Evolutionary conservation across 2,888 invertebrate genomes (phyloP), one percentile per base, ranked within the genome.

Genomic region (Aphrophora alni): DNA sequence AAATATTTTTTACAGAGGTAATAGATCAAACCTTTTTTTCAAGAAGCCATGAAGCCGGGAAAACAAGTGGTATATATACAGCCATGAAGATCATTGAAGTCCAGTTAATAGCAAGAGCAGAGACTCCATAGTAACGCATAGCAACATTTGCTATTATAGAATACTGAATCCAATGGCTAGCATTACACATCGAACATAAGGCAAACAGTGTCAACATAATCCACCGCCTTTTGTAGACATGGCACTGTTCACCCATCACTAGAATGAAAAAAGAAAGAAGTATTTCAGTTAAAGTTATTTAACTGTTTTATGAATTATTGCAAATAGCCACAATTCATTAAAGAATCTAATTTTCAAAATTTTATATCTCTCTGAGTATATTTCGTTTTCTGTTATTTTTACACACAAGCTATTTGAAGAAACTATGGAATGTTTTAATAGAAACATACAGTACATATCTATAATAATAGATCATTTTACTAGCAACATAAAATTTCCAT

Each of bases 41-140:
- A 12, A 83, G 44, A 27, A 84, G 33, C 82, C 82, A 82, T n/a
- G 81, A 80, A 0, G 92, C 91, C 4, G 92, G 92, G 82, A 92
- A 90, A 82, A 93, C 91, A 78, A 92, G 88, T 0, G 92, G 90
- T 81, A 92, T 91, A 87, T 92, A 93, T 14, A 88, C 88, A 70
- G 90, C 86, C 92, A 92, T 92, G 87, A 90, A 93, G 82, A 92
- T 88, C 89, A 92, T 91, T 26, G 91, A 91, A 8, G 91, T 89
- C 91, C 91, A 91, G 85, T 92, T 90, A 73, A 92, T 89, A 28
- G 88, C 87, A 78, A 84, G 81, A 14, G 85, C 82, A 12, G 84
- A 82, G n/a, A 88, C 87, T 0, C 83, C 83, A 82, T 87, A 87
- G 83, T 87, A 87, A 68, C 87, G 87, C 51, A 82, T 85, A 44